phyloP scores from a whole-genome alignment of 35 echinoderm and acorn worm species.

The Apostichopus californicus region DNA sequence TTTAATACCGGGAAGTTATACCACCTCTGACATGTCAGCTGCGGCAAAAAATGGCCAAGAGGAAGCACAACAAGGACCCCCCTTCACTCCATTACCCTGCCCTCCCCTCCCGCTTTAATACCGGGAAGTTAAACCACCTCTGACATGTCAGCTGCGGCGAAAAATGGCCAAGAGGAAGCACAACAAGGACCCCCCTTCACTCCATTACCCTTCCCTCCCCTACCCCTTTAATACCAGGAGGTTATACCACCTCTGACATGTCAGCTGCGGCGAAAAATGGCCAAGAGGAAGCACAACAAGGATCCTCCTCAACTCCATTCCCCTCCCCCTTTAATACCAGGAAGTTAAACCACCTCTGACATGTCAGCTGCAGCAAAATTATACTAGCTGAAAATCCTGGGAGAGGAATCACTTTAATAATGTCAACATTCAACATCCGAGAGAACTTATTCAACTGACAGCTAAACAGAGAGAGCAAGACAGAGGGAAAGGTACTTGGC shows the following conservation, averaged over 20 bases:
- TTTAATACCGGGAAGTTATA: background rate
- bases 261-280: too few relatives aligned
- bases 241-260: background rate
- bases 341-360: background rate
- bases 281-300: too few relatives aligned
- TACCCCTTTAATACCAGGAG: background rate
- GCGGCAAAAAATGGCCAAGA: too few relatives aligned
- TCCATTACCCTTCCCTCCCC: too few relatives aligned
- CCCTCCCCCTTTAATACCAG: background rate
- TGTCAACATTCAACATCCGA: background rate
- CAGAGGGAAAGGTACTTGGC: too few relatives aligned
- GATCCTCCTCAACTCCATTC: too few relatives aligned
- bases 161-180: too few relatives aligned
- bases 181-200: too few relatives aligned
- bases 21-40: background rate
- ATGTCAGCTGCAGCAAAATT: background rate
- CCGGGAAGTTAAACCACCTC: background rate
- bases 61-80: too few relatives aligned
- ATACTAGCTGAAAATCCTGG: too few relatives aligned
- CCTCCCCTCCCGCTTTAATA: background rate
- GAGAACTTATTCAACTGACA: background rate
- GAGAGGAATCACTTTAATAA: background rate
- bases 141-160: background rate
- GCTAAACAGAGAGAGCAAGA: background rate
- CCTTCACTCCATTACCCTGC: too few relatives aligned